A percentile compares a stretch with the other conserved stretches of the same genome.
Evolutionary conservation across 2,113 vertebrate genomes (phyloP).

Genomic region (Rousettus leschenaultii): DNA sequence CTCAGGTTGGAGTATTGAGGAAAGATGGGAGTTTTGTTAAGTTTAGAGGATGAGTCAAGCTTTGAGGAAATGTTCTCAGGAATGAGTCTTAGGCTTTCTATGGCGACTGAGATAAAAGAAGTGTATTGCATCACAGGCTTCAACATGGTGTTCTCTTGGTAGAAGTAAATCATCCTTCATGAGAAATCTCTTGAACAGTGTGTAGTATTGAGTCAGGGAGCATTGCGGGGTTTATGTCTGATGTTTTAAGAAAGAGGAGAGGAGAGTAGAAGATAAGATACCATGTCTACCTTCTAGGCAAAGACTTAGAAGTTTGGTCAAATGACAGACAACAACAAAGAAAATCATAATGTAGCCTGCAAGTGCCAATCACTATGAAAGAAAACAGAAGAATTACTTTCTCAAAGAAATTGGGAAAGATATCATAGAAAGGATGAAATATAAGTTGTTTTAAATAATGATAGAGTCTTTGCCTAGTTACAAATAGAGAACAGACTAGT

Average conservation of each 20-base stretch:
- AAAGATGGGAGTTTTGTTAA: background rate
- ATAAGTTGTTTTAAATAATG: background rate
- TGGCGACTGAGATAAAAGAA: background rate
- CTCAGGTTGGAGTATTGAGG: background rate
- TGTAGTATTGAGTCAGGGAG: background rate
- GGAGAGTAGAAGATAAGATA: background rate
- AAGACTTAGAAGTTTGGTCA: background rate
- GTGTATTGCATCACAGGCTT: background rate
- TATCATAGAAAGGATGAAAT: background rate
- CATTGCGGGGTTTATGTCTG: background rate
- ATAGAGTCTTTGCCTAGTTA: background rate
- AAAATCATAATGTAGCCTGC: background rate
- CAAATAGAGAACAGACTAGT: background rate
- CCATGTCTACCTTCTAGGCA: background rate
- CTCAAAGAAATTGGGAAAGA: background rate
- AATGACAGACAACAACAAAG: background rate
- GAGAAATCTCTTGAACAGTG: fast-evolving
- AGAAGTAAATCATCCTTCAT: background rate
- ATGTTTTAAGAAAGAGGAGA: background rate
- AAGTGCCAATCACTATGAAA: background rate
- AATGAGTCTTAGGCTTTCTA: fast-evolving
- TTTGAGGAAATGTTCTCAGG: background rate
- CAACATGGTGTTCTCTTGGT: background rate
- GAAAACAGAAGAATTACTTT: background rate
- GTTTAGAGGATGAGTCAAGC: background rate